phyloP scores from a whole-genome alignment of 2,113 vertebrate species.

The Phylloscopus whistleri region DNA sequence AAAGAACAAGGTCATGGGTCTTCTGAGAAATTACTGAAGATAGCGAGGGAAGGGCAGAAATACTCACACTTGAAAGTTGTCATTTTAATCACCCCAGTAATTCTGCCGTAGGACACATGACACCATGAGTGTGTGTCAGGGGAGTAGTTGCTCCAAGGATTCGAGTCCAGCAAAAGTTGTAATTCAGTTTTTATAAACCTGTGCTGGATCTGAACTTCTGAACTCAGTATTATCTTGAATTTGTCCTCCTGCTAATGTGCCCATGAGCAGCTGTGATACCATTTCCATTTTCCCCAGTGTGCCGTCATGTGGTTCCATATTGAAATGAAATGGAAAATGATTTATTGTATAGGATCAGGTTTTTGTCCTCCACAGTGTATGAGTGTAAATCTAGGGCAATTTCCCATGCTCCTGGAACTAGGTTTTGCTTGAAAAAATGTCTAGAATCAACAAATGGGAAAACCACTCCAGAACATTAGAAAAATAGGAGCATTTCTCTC shows the following conservation, averaged over 20 bases:
- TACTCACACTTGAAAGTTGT: neutral
- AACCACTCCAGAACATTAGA: neutral
- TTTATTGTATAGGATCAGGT: neutral
- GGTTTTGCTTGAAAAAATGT: neutral
- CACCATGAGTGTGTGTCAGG: accelerated
- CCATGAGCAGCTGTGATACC: conserved; percentile 12
- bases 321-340: conserved; percentile 36
- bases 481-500: conserved; percentile 20
- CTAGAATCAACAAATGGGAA: conserved; percentile 44
- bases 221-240: conserved; percentile 32
- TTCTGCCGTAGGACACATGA: neutral
- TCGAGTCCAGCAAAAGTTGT: neutral
- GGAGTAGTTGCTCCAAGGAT: neutral
- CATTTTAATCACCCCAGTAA: neutral
- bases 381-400: neutral
- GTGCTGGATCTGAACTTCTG: conserved; percentile 43
- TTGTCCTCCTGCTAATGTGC: conserved; percentile 8
- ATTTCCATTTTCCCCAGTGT: conserved; percentile 20
- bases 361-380: neutral
- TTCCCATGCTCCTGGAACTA: conserved; percentile 55
- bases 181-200: conserved; percentile 12
- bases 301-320: neutral
- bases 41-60: neutral
- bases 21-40: neutral
- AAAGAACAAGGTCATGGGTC: neutral